Base-by-base conservation (phyloP, 2,888 invertebrate genomes). In the Phyto melanocephala region DNA sequence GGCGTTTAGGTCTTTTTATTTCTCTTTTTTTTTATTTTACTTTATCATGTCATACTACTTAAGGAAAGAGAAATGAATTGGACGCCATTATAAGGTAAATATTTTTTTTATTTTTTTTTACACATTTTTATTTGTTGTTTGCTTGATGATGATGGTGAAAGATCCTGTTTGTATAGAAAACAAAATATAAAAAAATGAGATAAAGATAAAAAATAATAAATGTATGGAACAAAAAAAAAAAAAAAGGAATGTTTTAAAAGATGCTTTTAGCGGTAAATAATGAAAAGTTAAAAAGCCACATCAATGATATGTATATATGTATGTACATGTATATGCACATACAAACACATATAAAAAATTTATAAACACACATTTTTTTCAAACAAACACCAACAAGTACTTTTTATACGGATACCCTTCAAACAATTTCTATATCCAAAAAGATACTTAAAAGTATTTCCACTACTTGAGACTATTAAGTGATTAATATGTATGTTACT, bases 251-350 rank as follows among this genome's bases (percentile, higher is more conserved):
- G 79, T 88, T 90, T 90, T 89, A 89, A 90, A 90, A 90, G 90
- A 90, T 89, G 91, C 91, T 91, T 91, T 91, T 90, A 91, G 91
- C 89, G 91, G 91, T 90, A 90, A 90, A 90, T 90, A 91, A 90
- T 91, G 90, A 90, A 91, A 91, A 91, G 90, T 90, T 91, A 90
- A 91, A 91, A 91, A 90, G 89, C 91, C 91, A 90, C 91, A 91
- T 90, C 90, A 90, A 90, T 90, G 89, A 86, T 83, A 78, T 52
- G 72, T 50, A 72, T 15, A 56, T 20, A 54, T 13, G 50, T 3
- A 65, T 15, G 37, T 20, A 50, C 47, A 65, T 33, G 63, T 10
- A 45, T 22, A 67, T 10, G 13, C 17, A 63, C 45, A 63, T 15
- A 70, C 28, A 52, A 10, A 63, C 42, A 54, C n/a, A 17, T 37